phyloP scores from a whole-genome alignment of 2,888 invertebrate species.

The Rhingia rostrata region DNA sequence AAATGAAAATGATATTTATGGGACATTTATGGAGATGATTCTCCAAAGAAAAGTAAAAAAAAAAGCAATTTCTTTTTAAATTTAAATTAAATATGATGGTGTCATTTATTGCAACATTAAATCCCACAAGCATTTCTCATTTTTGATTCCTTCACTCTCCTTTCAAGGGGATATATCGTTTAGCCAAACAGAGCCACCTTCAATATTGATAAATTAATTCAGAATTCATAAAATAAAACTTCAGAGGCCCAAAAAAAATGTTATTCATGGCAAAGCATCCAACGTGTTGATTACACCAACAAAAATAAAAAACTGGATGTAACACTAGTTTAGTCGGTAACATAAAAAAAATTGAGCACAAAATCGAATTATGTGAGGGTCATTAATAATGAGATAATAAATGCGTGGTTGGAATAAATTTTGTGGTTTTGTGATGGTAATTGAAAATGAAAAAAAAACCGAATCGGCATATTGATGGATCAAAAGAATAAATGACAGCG shows the following conservation, averaged over 20 bases:
- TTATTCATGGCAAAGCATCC: constrained; percentile 20
- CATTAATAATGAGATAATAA: constrained; percentile 59
- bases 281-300: constrained; percentile 16
- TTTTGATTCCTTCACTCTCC: no score
- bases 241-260: not conserved
- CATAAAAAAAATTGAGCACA: constrained; percentile 53
- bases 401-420: constrained; percentile 64
- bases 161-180: no score
- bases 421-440: constrained; percentile 15
- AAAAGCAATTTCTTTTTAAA: no score
- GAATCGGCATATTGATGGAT: constrained; percentile 28
- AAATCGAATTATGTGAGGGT: constrained; percentile 56
- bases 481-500: constrained; percentile 19
- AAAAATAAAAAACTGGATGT: constrained; percentile 55
- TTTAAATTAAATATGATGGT: no score
- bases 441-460: not conserved
- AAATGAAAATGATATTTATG: no score
- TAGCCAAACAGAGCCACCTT: constrained; percentile 2
- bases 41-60: no score
- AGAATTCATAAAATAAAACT: not conserved
- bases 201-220: constrained; percentile 21
- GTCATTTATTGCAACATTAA: no score
- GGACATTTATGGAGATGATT: no score
- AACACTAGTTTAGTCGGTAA: constrained; percentile 59
- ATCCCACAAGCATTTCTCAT: no score